Percentiles rank a stretch among this genome's conserved stretches.
These are phyloP conservation scores for Willisornis vidua DNA, from an alignment of 2,113 vertebrate genomes.

Conservation along the genomic window DNA sequence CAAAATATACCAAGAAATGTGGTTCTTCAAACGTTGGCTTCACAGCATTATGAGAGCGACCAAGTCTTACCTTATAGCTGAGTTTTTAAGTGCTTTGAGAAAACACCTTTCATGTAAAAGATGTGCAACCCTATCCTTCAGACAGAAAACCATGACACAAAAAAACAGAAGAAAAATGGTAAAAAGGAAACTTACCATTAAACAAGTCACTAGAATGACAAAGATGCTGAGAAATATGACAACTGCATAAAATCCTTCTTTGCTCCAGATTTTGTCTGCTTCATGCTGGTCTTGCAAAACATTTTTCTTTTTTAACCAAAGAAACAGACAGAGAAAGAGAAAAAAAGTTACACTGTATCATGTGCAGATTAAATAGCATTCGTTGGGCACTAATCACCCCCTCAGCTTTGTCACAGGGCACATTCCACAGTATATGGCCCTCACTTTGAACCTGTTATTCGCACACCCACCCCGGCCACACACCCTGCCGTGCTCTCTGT, in stretches of 20 bases:
- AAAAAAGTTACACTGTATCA: slow-evolving; percentile 38
- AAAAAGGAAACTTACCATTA: slow-evolving; percentile 87
- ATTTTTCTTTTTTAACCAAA: slow-evolving; percentile 84
- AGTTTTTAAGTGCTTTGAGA: neutral
- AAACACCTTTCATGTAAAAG: neutral
- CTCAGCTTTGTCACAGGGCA: slow-evolving; percentile 26
- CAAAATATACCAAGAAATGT: neutral
- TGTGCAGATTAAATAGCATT: slow-evolving; percentile 23
- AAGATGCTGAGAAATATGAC: slow-evolving; percentile 96
- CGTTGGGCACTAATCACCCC: slow-evolving; percentile 29
- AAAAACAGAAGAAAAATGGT: neutral
- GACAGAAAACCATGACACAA: neutral
- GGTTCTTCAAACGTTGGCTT: neutral
- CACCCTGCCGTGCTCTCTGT: neutral
- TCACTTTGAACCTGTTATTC: neutral
- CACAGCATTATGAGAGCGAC: neutral
- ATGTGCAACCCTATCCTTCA: neutral
- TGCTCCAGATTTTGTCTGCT: slow-evolving; percentile 88
- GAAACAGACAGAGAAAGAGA: slow-evolving; percentile 66
- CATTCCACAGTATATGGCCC: neutral
- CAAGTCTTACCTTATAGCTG: neutral
- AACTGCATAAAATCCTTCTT: slow-evolving; percentile 88
- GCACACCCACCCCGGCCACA: neutral
- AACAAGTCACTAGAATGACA: slow-evolving; percentile 89
- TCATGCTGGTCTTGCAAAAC: slow-evolving; percentile 89